These are phyloP conservation scores for Phylloscopus trochilus DNA, from an alignment of 2,113 vertebrate species.

Conservation along the genomic window DNA sequence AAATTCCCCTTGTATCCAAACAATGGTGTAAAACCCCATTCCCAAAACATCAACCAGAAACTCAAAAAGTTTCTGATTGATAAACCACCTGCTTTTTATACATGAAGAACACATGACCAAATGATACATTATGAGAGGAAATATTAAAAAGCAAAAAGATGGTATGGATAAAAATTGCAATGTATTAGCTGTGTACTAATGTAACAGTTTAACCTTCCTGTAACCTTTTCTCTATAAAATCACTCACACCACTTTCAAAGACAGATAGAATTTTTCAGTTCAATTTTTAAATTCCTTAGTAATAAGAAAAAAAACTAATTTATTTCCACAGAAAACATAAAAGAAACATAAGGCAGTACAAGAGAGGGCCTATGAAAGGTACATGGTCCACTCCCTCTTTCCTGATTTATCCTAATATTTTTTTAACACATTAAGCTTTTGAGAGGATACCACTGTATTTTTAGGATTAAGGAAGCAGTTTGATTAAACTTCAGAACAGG, in stretches of 20 bases:
- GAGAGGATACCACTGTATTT: neutral
- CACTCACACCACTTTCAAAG: neutral
- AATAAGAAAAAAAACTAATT: neutral
- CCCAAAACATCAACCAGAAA: neutral
- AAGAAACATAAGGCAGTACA: neutral
- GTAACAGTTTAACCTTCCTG: neutral
- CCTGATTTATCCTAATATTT: neutral
- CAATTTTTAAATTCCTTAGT: neutral
- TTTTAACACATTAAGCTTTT: neutral
- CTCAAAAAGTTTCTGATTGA: neutral
- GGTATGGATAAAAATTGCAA: neutral
- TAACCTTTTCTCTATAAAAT: neutral
- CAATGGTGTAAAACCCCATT: neutral
- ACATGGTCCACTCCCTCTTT: neutral
- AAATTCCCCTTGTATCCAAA: neutral
- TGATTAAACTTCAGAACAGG: neutral
- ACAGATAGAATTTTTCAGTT: neutral
- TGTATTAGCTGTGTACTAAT: neutral
- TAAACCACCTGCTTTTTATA: neutral
- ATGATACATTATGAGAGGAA: neutral
- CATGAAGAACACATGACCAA: neutral
- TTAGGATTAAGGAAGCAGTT: neutral
- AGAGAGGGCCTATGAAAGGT: neutral
- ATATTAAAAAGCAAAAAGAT: neutral
- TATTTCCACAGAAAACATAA: neutral